A percentile compares a stretch with the other conserved stretches of the same genome.
These are phyloP conservation scores for Mormyrus hasselquistii DNA, from an alignment of 2,797 vertebrate genomes.

Conservation along the genomic window DNA sequence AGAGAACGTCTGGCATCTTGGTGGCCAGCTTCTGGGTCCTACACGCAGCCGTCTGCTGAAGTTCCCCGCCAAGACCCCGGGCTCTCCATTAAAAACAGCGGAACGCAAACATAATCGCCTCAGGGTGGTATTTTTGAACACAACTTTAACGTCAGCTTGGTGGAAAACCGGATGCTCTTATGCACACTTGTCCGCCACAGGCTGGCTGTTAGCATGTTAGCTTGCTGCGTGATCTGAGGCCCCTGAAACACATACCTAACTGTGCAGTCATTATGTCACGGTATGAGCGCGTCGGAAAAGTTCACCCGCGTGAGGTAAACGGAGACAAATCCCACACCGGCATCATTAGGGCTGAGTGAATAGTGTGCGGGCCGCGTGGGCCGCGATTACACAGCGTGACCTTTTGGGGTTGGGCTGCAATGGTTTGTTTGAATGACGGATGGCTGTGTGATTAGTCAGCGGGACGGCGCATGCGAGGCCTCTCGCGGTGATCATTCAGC, in stretches of 20 bases:
- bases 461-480: not conserved
- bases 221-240: not conserved
- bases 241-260: not conserved
- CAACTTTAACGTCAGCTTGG: not conserved
- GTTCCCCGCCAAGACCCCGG: not conserved
- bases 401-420: constrained; percentile 14
- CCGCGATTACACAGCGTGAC: constrained; percentile 17
- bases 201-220: not conserved
- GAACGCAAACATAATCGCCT: not conserved
- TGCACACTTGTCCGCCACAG: not conserved
- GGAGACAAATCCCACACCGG: not conserved
- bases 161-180: not conserved
- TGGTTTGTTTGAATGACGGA: constrained; percentile 20
- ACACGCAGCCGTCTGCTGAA: not conserved
- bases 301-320: not conserved
- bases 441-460: constrained; percentile 22
- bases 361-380: not conserved
- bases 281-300: not conserved
- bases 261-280: not conserved
- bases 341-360: constrained; percentile 10
- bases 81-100: not conserved
- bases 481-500: not conserved
- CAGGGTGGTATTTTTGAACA: not conserved
- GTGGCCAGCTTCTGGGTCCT: not conserved
- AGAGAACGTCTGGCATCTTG: not conserved